Percentiles rank a stretch among this genome's conserved stretches.
Conservation (phyloP, 2,113 vertebrate genomes). For the Octodon degus region DNA sequence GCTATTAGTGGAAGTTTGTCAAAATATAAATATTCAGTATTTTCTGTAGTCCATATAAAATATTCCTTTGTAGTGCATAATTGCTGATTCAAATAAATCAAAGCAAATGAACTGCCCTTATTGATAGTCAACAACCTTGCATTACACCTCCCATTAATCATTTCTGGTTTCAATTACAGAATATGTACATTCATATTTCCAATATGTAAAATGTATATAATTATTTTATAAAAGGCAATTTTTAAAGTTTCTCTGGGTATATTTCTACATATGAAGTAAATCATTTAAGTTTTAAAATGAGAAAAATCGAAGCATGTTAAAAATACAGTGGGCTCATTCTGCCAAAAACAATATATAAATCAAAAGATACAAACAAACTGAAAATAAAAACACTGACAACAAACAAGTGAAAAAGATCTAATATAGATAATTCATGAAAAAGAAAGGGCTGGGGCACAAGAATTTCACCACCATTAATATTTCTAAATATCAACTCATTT, state of each 20-base stretch:
- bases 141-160: neutral
- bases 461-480: slow-evolving; percentile 29
- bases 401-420: neutral
- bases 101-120: neutral
- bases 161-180: neutral
- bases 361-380: neutral
- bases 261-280: neutral
- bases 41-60: neutral
- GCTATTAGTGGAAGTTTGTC: slow-evolving; percentile 5
- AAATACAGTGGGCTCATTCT: neutral
- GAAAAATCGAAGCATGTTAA: neutral
- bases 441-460: neutral
- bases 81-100: neutral
- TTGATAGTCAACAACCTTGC: neutral
- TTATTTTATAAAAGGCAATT: neutral
- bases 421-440: slow-evolving; percentile 12
- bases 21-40: neutral
- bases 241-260: neutral
- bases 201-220: neutral
- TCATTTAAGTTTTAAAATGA: neutral
- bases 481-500: slow-evolving; percentile 58
- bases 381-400: neutral
- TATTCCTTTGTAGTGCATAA: slow-evolving; percentile 19
- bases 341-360: neutral
- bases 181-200: neutral